A percentile compares a stretch with the other conserved stretches of the same genome.
These are phyloP conservation scores for Sciurus niger DNA, from an alignment of 2,113 vertebrate species.

Conservation along the genomic window DNA sequence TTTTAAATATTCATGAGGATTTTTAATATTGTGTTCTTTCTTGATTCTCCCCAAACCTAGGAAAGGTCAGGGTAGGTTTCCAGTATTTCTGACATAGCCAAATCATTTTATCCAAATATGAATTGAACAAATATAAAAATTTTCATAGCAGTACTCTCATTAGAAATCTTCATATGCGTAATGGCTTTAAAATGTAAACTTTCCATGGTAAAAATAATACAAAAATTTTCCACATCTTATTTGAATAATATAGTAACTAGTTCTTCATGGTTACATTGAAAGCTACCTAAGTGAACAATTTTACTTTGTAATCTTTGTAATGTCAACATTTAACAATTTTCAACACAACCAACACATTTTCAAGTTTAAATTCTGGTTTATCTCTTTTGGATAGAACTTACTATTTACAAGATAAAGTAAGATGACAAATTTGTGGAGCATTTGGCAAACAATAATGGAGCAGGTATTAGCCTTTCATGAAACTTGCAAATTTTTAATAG, in stretches of 20 bases:
- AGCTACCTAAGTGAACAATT: background rate
- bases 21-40: background rate
- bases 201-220: background rate
- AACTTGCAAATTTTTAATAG: constrained; percentile 3
- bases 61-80: background rate
- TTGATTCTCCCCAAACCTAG: background rate
- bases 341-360: background rate
- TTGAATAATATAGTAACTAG: background rate
- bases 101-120: background rate
- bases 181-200: background rate
- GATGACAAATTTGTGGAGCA: background rate
- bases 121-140: background rate
- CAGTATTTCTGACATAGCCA: background rate
- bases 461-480: background rate
- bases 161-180: background rate
- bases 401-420: background rate
- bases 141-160: background rate
- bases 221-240: background rate
- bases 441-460: background rate
- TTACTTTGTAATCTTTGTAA: background rate
- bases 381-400: background rate
- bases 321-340: background rate
- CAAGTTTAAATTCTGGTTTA: background rate
- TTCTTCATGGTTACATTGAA: background rate
- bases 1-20: background rate